phyloP scores from a whole-genome alignment of 2,113 vertebrate genomes.

The Pterocles burchelli region DNA sequence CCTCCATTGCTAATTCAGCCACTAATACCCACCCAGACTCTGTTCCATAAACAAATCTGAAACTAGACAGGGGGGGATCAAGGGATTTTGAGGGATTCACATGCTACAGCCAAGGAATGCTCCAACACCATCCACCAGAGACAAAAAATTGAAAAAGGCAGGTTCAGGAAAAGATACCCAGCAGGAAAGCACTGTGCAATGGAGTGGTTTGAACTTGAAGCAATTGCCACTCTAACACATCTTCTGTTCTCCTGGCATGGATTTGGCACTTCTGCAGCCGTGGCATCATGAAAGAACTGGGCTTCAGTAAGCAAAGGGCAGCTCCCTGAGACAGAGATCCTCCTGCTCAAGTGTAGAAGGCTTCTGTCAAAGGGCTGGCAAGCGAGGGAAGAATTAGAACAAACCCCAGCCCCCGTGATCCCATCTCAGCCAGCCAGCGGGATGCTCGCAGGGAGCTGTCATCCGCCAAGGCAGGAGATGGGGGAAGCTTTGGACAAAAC shows the following conservation, averaged over 20 bases:
- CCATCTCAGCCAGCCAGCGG: not conserved
- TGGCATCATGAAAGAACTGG: not conserved
- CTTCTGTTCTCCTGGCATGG: not conserved
- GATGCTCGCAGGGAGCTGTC: not conserved
- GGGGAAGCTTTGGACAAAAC: not conserved
- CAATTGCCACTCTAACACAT: not conserved
- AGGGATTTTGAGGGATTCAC: constrained; percentile 26
- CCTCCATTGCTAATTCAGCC: constrained; percentile 3
- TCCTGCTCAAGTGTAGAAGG: not conserved
- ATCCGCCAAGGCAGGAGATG: not conserved
- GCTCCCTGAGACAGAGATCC: not conserved
- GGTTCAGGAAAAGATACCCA: not conserved
- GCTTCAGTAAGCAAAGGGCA: not conserved
- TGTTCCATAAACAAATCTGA: constrained; percentile 63
- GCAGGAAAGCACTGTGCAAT: not conserved
- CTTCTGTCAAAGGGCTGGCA: not conserved
- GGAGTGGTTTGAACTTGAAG: not conserved
- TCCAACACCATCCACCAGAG: not conserved
- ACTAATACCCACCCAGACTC: constrained; percentile 41
- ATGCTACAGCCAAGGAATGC: constrained; percentile 32
- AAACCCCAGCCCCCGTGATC: not conserved
- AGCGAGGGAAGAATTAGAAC: not conserved
- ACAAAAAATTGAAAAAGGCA: not conserved
- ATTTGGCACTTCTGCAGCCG: not conserved
- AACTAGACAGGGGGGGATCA: constrained; percentile 45